phyloP scores from a whole-genome alignment of 2,113 vertebrate genomes.

The Dipodomys ordii region DNA sequence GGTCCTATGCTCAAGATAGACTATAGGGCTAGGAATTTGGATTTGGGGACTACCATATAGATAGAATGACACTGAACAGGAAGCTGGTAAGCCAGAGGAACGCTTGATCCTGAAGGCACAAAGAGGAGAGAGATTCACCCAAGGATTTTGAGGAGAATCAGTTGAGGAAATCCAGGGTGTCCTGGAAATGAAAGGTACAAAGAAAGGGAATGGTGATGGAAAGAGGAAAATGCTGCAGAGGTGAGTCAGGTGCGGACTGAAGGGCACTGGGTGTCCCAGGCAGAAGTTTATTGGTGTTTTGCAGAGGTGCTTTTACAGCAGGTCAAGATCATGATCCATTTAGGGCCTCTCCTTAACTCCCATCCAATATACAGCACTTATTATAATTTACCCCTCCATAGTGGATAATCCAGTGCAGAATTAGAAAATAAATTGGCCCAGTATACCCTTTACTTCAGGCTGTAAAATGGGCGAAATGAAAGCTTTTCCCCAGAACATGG shows the following conservation, averaged over 20 bases:
- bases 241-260: not conserved
- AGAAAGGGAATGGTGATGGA: not conserved
- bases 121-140: not conserved
- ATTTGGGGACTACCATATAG: not conserved
- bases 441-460: not conserved
- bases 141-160: not conserved
- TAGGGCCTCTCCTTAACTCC: not conserved
- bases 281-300: not conserved
- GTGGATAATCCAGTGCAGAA: not conserved
- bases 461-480: constrained; percentile 29
- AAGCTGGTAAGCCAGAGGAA: not conserved
- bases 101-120: not conserved
- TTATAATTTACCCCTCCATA: not conserved
- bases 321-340: not conserved
- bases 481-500: not conserved
- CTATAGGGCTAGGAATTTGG: not conserved
- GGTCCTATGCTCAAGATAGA: not conserved
- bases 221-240: not conserved
- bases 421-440: constrained; percentile 22
- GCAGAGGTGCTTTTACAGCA: not conserved
- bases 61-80: not conserved
- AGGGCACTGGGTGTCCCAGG: not conserved
- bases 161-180: not conserved
- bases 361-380: not conserved
- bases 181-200: not conserved